Conservation (phyloP, 1,140 invertebrate species). For the Nautilus pompilius region DNA sequence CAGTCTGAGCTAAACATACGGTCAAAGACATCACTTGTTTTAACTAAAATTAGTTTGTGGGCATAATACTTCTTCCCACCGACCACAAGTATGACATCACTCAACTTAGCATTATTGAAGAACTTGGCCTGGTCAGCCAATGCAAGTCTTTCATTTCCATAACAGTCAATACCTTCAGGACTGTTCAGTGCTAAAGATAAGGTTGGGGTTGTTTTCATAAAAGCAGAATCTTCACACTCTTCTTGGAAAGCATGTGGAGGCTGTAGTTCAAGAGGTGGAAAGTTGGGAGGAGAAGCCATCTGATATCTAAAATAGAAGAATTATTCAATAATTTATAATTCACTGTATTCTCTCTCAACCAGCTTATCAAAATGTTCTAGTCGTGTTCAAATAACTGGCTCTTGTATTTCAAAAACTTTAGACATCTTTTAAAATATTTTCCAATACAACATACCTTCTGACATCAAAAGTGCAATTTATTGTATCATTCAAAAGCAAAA, state of each 20-base stretch:
- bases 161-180: slow-evolving; percentile 54
- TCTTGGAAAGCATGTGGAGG: slow-evolving; percentile 7
- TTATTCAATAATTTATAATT: too few species aligned
- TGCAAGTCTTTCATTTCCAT: slow-evolving; percentile 54
- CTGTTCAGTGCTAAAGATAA: slow-evolving; percentile 30
- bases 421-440: too few species aligned
- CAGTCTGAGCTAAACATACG: slow-evolving; percentile 56
- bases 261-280: slow-evolving; percentile 21
- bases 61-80: slow-evolving; percentile 51
- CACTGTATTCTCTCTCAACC: too few species aligned
- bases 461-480: too few species aligned
- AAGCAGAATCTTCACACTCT: slow-evolving; percentile 1
- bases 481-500: too few species aligned
- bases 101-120: slow-evolving; percentile 53
- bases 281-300: slow-evolving; percentile 25
- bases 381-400: too few species aligned
- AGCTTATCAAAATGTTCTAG: too few species aligned
- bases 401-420: too few species aligned
- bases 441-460: too few species aligned
- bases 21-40: slow-evolving; percentile 57
- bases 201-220: slow-evolving; percentile 9
- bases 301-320: not conserved
- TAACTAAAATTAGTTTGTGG: slow-evolving; percentile 54
- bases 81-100: slow-evolving; percentile 53
- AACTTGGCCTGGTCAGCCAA: slow-evolving; percentile 54